phyloP scores from a whole-genome alignment of 1,140 invertebrate genomes.

The Leptinotarsa texana region DNA sequence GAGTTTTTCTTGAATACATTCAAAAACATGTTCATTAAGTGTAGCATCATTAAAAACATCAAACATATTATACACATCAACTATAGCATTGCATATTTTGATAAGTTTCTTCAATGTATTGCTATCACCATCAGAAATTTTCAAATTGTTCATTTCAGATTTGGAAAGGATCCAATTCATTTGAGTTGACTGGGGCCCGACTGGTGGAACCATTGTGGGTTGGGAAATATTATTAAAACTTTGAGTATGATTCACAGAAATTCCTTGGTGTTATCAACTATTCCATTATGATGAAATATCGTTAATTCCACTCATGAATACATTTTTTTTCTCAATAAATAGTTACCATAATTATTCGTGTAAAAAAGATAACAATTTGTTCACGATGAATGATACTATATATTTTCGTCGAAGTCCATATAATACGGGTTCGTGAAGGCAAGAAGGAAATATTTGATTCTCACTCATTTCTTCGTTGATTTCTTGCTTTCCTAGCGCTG shows the following conservation, averaged over 20 bases:
- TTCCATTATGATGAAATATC: no score
- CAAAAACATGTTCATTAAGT: constrained; percentile 22
- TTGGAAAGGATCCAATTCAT: not conserved
- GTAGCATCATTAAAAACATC: not conserved
- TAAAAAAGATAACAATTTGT: not conserved
- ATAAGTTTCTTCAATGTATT: not conserved
- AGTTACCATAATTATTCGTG: not conserved
- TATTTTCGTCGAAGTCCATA: not conserved
- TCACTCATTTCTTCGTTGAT: no score
- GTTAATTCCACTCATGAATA: not conserved
- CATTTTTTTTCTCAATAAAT: not conserved
- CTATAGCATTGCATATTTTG: no score
- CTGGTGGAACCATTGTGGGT: not conserved
- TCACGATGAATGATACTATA: not conserved
- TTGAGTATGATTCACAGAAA: not conserved
- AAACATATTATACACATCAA: no score
- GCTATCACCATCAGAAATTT: not conserved
- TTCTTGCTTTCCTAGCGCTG: no score
- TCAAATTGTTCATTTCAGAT: not conserved
- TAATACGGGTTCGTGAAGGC: not conserved
- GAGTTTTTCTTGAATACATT: constrained; percentile 25
- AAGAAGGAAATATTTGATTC: no score
- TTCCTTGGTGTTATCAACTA: not conserved
- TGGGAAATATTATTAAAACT: not conserved
- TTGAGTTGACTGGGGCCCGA: not conserved